Conservation (phyloP, 2,797 vertebrate genomes). For the Enteromius treurensis region DNA sequence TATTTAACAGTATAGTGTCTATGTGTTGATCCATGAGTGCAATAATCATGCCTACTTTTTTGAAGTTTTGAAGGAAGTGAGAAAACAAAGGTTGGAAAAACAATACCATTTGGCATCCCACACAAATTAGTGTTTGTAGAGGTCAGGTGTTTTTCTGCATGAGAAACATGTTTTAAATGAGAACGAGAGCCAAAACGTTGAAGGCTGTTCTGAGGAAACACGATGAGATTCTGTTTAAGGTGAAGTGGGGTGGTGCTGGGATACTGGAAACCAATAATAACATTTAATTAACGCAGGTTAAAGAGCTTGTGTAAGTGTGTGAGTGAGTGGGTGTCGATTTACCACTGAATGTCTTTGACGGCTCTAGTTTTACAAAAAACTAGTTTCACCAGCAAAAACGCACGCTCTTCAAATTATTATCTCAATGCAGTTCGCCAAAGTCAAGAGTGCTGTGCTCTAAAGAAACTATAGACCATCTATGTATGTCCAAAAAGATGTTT, state of each 20-base stretch:
- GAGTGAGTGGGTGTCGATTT: not conserved
- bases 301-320: not conserved
- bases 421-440: not conserved
- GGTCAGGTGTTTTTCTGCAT: not conserved
- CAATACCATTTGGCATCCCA: not conserved
- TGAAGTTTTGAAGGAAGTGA: not conserved
- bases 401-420: not conserved
- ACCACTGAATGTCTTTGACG: not conserved
- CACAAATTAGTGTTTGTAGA: not conserved
- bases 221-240: not conserved
- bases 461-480: not conserved
- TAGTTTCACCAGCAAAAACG: not conserved
- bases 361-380: not conserved
- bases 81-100: slow-evolving; percentile 19
- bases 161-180: not conserved
- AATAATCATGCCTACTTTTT: no score
- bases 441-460: not conserved
- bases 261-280: not conserved
- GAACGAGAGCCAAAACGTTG: not conserved
- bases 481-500: not conserved
- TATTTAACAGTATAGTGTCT: not conserved
- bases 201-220: not conserved
- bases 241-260: not conserved
- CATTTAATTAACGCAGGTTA: not conserved
- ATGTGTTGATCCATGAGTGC: no score